phyloP scores from a whole-genome alignment of 2,113 vertebrate genomes.

The Struthidea cinerea region DNA sequence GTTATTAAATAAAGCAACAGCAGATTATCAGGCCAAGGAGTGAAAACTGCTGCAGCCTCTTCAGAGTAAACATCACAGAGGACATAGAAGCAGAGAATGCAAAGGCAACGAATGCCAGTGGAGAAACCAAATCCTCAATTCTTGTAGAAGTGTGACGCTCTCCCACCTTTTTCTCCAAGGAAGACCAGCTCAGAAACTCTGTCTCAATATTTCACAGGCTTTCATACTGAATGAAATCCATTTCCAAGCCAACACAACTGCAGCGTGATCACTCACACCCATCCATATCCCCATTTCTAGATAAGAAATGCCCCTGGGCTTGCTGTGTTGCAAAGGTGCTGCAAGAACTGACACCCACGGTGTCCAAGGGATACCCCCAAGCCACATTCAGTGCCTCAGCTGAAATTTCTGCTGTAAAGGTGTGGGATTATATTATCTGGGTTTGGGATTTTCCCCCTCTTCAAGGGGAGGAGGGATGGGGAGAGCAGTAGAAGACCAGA shows the following conservation, averaged over 20 bases:
- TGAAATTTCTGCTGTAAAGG: not conserved
- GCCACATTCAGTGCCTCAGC: too few relatives aligned
- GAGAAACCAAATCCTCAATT: not conserved
- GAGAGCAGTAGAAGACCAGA: not conserved
- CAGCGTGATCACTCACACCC: not conserved
- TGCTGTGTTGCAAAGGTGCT: rapidly evolving
- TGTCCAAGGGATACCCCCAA: not conserved
- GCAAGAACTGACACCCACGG: not conserved
- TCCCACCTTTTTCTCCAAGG: not conserved
- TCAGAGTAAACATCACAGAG: not conserved
- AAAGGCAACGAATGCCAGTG: not conserved
- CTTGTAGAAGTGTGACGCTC: not conserved
- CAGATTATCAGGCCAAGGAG: not conserved
- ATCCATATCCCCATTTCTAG: too few relatives aligned
- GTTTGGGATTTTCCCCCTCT: not conserved
- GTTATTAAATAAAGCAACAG: not conserved
- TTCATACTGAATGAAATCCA: not conserved
- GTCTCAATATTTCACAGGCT: not conserved
- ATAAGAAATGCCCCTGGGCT: not conserved
- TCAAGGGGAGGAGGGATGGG: not conserved
- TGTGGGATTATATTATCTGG: not conserved
- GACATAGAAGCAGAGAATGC: not conserved
- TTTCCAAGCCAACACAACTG: not conserved
- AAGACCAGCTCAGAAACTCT: not conserved
- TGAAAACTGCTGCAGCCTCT: not conserved